Base-by-base conservation (phyloP, 1,140 invertebrate species). In the Conus ventricosus region DNA sequence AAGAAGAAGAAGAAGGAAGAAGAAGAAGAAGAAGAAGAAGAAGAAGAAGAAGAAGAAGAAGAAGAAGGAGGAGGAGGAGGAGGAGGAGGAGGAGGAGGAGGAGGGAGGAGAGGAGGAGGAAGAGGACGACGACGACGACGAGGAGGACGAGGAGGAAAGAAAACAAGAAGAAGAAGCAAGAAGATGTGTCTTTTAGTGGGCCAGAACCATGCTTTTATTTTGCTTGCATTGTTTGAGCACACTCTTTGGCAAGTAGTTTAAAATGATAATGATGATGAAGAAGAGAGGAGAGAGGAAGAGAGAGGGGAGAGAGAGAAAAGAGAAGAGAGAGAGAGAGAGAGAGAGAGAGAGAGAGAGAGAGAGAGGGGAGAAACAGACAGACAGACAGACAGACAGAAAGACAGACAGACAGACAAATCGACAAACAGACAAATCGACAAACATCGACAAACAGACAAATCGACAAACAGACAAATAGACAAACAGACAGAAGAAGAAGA, bases 1-100 rank as follows among this genome's bases (percentile, higher is more conserved):
- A 83, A 85, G 63, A 82, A 27, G 78, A 87, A 83, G 6, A 53
- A 87, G 20, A 87, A 53, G 27, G 57, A 87, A 5, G 57, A n/a
- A 53, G 23, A 82, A 83, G 23, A 57, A 20, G 67, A 23, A 20
- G 27, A 60, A 57, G 60, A 20, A 20, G 60, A 3, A 23, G 76
- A 23, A 27, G 60, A 3, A 83, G 67, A 83, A 20, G 60, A 57
- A 87, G 39, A 20, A 87, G 60, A 53, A 87, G 57, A 60, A 83
- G 2, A 83, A 82, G 57, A 4, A 87, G 81, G 57, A 27, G 54
- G 57, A 71, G n/a, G 67, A 71, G n/a, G 67, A 71, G n/a, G 53
- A 8, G 55, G 39, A 87, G 15, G 39, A 17, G 15, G n/a, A 25
- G 20, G 51, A 25, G 20, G 81, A 25, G 39, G 81, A 25, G 39